These are phyloP conservation scores for Heloderma charlesbogerti DNA, from an alignment of 2,113 vertebrate genomes.

Conservation along the genomic window DNA sequence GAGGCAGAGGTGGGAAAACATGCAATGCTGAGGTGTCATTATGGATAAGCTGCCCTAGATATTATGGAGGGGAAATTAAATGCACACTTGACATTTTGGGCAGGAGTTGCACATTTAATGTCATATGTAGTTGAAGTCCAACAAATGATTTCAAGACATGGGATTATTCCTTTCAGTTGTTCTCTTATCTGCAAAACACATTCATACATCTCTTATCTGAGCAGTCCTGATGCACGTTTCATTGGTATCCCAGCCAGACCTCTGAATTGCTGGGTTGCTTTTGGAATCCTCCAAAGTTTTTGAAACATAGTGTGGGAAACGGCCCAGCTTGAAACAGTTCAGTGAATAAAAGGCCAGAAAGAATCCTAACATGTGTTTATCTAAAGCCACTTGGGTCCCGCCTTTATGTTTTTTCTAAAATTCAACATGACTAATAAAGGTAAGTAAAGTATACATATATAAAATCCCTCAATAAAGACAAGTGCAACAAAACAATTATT, in stretches of 20 bases:
- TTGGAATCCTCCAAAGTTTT: not conserved
- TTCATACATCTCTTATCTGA: not conserved
- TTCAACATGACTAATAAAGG: not conserved
- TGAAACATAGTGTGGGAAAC: not conserved
- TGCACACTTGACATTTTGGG: not conserved
- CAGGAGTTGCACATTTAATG: not conserved
- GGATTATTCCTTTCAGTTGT: not conserved
- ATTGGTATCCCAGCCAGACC: not conserved
- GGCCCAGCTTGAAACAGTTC: not conserved
- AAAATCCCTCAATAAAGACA: not conserved
- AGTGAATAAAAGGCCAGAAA: not conserved
- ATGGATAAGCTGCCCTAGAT: not conserved
- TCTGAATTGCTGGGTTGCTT: not conserved
- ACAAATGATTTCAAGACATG: not conserved
- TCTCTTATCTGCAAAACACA: not conserved
- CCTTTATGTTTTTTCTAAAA: not conserved
- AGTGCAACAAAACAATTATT: not conserved
- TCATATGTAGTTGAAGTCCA: not conserved
- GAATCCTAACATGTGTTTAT: not conserved
- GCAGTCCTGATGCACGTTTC: not conserved
- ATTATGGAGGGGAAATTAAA: not conserved
- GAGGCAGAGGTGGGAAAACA: not conserved
- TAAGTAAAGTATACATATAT: not conserved
- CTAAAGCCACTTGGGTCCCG: not conserved
- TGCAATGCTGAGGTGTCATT: not conserved